A percentile compares a stretch with the other conserved stretches of the same genome.
Conservation (phyloP, 2,888 invertebrate species). For the Drosophila heteroneura region DNA sequence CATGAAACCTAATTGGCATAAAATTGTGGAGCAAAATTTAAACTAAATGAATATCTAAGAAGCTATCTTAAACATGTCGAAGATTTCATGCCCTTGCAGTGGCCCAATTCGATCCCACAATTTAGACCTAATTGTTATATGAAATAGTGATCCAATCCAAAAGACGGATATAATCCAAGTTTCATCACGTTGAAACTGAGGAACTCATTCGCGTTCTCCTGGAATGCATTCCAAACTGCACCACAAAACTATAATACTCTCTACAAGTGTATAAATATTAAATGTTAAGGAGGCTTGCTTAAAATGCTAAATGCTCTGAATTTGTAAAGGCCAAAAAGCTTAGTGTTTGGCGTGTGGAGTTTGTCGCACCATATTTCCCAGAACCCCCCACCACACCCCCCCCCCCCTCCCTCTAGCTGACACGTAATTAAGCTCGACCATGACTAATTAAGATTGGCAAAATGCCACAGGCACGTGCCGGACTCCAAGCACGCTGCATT, state of each 20-base stretch:
- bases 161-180: not conserved
- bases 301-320: conserved; percentile 13
- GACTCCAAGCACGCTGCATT: not conserved
- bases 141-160: not conserved
- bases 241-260: not conserved
- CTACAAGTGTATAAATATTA: not conserved
- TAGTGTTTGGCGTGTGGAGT: not conserved
- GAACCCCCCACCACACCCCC: not conserved
- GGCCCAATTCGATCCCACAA: not conserved
- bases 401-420: conserved; percentile 1
- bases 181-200: not conserved
- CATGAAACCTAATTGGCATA: conserved; percentile 38
- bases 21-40: conserved; percentile 18
- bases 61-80: not conserved
- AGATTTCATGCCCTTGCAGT: not conserved
- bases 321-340: conserved; percentile 23
- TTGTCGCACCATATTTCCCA: not conserved
- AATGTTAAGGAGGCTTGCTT: not conserved
- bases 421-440: conserved; percentile 32
- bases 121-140: not conserved
- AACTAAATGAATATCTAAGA: not conserved
- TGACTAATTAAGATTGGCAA: conserved; percentile 45
- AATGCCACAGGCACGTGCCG: conserved; percentile 11
- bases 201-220: not conserved
- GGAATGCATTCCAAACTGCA: not conserved